A percentile compares a stretch with the other conserved stretches of the same genome.
Evolutionary conservation across 2,888 invertebrate species (phyloP).

Genomic region (Ptilodon capucinus): DNA sequence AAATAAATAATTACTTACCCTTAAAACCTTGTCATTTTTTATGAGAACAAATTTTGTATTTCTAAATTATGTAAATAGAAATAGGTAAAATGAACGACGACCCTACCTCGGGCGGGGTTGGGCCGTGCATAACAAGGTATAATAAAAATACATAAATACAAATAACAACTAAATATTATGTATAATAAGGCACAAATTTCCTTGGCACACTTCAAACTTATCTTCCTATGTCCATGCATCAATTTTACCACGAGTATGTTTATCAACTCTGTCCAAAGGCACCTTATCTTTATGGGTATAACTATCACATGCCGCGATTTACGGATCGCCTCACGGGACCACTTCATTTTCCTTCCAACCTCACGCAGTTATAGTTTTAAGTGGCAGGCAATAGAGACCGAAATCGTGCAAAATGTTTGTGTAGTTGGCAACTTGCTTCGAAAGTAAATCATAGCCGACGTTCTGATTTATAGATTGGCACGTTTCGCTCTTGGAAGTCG

Average conservation of each 20-base stretch:
- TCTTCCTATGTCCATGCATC: background rate
- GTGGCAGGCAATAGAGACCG: background rate
- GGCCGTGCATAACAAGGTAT: background rate
- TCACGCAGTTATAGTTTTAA: background rate
- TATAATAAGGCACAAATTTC: background rate
- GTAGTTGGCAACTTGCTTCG: background rate
- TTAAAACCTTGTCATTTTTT: too few species aligned
- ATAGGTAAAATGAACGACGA: background rate
- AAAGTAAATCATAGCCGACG: background rate
- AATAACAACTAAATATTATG: background rate
- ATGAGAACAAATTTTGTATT: background rate
- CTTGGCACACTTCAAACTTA: background rate
- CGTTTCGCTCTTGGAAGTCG: background rate
- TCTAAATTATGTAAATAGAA: background rate
- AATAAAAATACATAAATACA: background rate
- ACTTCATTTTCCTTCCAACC: background rate
- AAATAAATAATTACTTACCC: too few species aligned
- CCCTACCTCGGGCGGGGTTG: background rate
- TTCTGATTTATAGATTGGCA: constrained; percentile 1
- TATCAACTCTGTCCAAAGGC: background rate
- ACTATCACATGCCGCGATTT: background rate
- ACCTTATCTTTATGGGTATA: constrained; percentile 1
- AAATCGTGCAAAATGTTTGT: background rate
- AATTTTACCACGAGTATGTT: background rate
- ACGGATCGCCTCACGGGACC: background rate